Conservation (phyloP, 2,113 vertebrate genomes). For the Setophaga petechia region DNA sequence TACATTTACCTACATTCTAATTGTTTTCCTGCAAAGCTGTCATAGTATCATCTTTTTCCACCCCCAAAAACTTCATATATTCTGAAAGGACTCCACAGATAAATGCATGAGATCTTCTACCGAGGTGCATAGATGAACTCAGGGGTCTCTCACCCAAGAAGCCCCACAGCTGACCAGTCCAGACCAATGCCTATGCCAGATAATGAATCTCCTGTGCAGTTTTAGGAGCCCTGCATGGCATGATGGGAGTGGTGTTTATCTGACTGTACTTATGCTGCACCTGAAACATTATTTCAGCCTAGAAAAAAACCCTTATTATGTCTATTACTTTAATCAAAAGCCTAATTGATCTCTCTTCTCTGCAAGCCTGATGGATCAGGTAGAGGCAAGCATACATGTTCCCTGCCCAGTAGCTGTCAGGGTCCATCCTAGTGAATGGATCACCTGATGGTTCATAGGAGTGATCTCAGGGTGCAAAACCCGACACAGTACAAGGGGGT, state of each 20-base stretch:
- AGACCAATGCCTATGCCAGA: background rate
- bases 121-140: rapidly evolving
- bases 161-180: background rate
- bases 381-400: background rate
- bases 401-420: background rate
- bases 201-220: background rate
- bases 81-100: background rate
- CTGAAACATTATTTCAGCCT: background rate
- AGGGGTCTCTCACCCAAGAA: background rate
- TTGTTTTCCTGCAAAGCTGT: background rate
- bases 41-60: background rate
- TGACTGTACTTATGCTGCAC: background rate
- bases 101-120: background rate
- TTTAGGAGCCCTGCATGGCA: background rate
- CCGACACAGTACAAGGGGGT: no score
- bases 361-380: background rate
- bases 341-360: background rate
- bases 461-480: no score
- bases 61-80: rapidly evolving
- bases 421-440: no score
- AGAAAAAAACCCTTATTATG: background rate
- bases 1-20: background rate
- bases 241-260: background rate
- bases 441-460: no score
- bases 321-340: background rate